Conservation (phyloP, 2,888 invertebrate species). For the Syrphus vitripennis region DNA sequence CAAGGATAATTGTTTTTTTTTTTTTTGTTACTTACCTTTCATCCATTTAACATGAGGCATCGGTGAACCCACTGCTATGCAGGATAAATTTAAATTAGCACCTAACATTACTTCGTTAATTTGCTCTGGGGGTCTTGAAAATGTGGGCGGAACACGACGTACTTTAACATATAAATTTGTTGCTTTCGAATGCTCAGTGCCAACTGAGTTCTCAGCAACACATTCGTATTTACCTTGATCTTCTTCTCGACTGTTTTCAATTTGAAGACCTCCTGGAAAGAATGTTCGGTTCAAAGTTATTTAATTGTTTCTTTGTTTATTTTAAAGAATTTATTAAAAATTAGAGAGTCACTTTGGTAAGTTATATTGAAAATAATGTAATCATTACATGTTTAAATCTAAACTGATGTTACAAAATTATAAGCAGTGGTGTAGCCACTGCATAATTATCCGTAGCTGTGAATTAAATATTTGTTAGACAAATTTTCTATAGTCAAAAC, state of each 20-base stretch:
- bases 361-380: no score
- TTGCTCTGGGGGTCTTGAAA: constrained; percentile 94
- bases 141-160: constrained; percentile 96
- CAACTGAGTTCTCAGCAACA: constrained; percentile 95
- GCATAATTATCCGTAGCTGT: no score
- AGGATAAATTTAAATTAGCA: constrained; percentile 94
- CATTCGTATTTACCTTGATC: constrained; percentile 98
- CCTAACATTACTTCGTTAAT: constrained; percentile 95
- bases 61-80: constrained; percentile 98
- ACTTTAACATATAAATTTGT: constrained; percentile 97
- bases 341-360: not conserved
- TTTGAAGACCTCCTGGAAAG: constrained; percentile 85
- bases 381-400: no score
- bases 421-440: no score
- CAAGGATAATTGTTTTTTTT: not conserved
- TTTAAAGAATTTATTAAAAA: no score
- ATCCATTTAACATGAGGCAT: constrained; percentile 99
- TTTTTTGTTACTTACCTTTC: constrained; percentile 84
- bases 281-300: constrained; percentile 24
- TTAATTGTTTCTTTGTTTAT: not conserved
- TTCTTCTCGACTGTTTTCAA: constrained; percentile 92
- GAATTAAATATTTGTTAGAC: no score
- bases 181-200: constrained; percentile 95
- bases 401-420: no score
- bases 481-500: no score